Percentiles rank a stretch among this genome's conserved stretches.
phyloP scores from a whole-genome alignment of 2,888 invertebrate species.

The Thumatha senex region DNA sequence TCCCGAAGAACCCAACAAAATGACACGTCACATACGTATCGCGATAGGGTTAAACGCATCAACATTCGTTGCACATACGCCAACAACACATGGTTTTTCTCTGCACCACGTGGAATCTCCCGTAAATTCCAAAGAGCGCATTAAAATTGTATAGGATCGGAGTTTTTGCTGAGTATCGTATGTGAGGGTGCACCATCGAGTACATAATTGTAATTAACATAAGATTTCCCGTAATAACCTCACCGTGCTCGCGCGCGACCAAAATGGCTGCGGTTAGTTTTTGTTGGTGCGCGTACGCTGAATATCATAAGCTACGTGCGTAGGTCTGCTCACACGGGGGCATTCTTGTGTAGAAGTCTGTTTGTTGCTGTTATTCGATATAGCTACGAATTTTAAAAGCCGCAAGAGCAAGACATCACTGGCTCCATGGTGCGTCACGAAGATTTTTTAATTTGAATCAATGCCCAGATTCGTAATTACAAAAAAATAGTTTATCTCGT shows the following conservation, averaged over 20 bases:
- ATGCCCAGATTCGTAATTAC: too few species aligned
- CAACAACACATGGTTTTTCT: constrained; percentile 57
- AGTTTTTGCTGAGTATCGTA: constrained; percentile 63
- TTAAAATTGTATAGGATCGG: constrained; percentile 76
- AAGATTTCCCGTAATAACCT: constrained; percentile 77
- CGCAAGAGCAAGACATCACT: too few species aligned
- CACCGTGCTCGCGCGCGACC: constrained; percentile 62
- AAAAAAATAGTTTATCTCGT: too few species aligned
- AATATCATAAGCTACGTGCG: constrained; percentile 74
- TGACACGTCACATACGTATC: neutral
- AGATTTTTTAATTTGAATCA: too few species aligned
- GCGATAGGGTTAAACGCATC: constrained; percentile 42
- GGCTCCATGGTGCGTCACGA: too few species aligned
- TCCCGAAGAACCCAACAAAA: constrained; percentile 1
- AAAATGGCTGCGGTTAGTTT: constrained; percentile 70
- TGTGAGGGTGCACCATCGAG: constrained; percentile 48
- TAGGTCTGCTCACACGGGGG: constrained; percentile 50
- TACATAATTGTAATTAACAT: constrained; percentile 74
- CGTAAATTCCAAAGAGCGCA: constrained; percentile 73
- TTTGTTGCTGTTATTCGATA: too few species aligned
- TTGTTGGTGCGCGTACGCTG: constrained; percentile 70
- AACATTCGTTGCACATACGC: constrained; percentile 61
- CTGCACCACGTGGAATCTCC: constrained; percentile 61
- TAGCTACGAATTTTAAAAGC: too few species aligned
- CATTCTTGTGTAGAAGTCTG: constrained; percentile 51